phyloP scores from a whole-genome alignment of 2,888 invertebrate genomes.

The Himalopsyche anomala region DNA sequence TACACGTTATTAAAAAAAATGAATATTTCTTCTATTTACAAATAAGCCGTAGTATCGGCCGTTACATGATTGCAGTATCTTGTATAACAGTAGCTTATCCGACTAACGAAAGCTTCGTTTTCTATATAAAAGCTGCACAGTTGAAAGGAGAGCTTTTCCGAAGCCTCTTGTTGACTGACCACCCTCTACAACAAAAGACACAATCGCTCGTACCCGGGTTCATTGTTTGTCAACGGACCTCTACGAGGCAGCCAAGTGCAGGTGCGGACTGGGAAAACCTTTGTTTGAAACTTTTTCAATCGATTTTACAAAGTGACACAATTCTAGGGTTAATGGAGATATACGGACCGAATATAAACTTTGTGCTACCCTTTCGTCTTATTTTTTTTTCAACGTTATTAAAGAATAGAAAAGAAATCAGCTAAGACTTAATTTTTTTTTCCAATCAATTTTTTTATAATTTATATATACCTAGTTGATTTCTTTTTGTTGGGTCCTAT shows the following conservation, averaged over 20 bases:
- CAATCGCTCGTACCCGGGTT: constrained; percentile 53
- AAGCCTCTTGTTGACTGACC: constrained; percentile 61
- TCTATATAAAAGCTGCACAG: not conserved
- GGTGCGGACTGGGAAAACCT: constrained; percentile 41
- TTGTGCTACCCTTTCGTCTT: too few species aligned
- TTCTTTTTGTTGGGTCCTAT: too few species aligned
- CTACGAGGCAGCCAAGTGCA: constrained; percentile 18
- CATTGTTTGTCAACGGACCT: constrained; percentile 54
- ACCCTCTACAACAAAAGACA: constrained; percentile 60
- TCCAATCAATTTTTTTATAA: too few species aligned
- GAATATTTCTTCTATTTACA: too few species aligned
- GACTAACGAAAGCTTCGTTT: not conserved
- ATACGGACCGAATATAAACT: not conserved
- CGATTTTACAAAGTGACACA: constrained; percentile 24
- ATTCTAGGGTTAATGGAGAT: not conserved
- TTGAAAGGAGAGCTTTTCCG: constrained; percentile 31
- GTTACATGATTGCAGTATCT: not conserved
- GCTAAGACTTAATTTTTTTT: too few species aligned
- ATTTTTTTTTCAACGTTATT: too few species aligned
- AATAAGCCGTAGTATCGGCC: not conserved
- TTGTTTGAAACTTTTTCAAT: constrained; percentile 34
- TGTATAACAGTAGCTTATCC: not conserved
- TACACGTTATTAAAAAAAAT: too few species aligned
- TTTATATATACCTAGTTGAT: too few species aligned
- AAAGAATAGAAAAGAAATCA: too few species aligned